A percentile compares a stretch with the other conserved stretches of the same genome.
These are phyloP conservation scores for Apotomis betuletana DNA, from an alignment of 2,888 invertebrate genomes.

Conservation along the genomic window DNA sequence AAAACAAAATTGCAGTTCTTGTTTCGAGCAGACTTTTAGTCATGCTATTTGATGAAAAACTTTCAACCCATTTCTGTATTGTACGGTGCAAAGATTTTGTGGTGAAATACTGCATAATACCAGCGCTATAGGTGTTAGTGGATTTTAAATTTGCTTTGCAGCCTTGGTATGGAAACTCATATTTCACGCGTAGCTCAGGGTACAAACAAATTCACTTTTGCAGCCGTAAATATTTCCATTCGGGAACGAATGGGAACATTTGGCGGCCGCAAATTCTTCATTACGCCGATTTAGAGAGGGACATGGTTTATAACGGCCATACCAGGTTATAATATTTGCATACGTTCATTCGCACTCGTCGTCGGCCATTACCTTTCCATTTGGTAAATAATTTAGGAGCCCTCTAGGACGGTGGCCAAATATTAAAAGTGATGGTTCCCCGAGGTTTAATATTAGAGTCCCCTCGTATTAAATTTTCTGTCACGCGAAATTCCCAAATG, in stretches of 20 bases:
- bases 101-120: neutral
- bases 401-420: conserved; percentile 80
- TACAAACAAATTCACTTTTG: conserved; percentile 67
- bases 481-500: conserved; percentile 83
- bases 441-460: conserved; percentile 82
- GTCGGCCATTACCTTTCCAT: conserved; percentile 82
- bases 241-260: conserved; percentile 53
- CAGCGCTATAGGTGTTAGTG: neutral
- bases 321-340: conserved; percentile 81
- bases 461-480: conserved; percentile 83
- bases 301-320: conserved; percentile 74
- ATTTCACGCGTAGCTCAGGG: conserved; percentile 56
- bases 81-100: neutral
- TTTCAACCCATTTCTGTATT: neutral
- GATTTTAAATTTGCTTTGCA: conserved; percentile 13
- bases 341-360: conserved; percentile 80
- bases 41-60: conserved; percentile 4
- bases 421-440: conserved; percentile 84
- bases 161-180: conserved; percentile 44
- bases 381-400: conserved; percentile 83
- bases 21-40: neutral
- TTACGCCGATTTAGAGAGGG: conserved; percentile 62
- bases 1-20: neutral
- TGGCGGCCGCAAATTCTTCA: conserved; percentile 65
- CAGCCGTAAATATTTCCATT: conserved; percentile 53